Evolutionary conservation across 2,113 vertebrate species (phyloP), one percentile per base, ranked within the genome.

Genomic region (Aplodontia rufa): DNA sequence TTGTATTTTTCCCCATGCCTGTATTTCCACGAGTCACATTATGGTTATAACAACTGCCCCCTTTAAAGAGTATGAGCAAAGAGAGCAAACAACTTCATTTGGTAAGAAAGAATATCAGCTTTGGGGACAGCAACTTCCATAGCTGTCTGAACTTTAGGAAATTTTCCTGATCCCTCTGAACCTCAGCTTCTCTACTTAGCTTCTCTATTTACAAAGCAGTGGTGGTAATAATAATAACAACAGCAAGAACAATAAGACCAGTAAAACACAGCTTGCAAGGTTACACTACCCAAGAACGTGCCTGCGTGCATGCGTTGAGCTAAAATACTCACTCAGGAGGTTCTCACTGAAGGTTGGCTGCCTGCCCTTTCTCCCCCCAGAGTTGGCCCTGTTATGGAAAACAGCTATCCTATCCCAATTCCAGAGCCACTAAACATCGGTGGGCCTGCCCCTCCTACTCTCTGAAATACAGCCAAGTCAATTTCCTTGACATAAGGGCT

Each of bases 401-500:
- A 87, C 47, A 84, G 58, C 53, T 62, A 32, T 11, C 45, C 64
- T 83, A 69, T 79, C 74, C 93, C 91, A 51, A 89, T 58, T 95
- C 42, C 28, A 37, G 76, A 78, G 81, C 0, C 51, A 84, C 60
- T 49, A 12, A 30, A 64, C 3, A 26, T 64, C 83, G 87, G n/a
- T 87, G 45, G 51, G 87, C 16, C 92, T 93, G 12, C 17, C 86
- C 79, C 80, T 62, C 30, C 0, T 51, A n/a, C 58, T 97, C 86
- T 16, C 72, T 84, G 74, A 88, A 88, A 95, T 42, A 12, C 68
- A 37, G 75, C 40, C 91, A 97, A 95, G 20, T 85, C 0, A 75
- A 84, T 96, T 82, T 97, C 91, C 89, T 86, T 96, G 79, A 95
- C 80, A 92, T 60, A 79, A 86, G 92, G 94, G 20, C 32, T 69